These are phyloP conservation scores for Ageneiosus marmoratus DNA, from an alignment of 2,113 vertebrate genomes.

Conservation along the genomic window DNA sequence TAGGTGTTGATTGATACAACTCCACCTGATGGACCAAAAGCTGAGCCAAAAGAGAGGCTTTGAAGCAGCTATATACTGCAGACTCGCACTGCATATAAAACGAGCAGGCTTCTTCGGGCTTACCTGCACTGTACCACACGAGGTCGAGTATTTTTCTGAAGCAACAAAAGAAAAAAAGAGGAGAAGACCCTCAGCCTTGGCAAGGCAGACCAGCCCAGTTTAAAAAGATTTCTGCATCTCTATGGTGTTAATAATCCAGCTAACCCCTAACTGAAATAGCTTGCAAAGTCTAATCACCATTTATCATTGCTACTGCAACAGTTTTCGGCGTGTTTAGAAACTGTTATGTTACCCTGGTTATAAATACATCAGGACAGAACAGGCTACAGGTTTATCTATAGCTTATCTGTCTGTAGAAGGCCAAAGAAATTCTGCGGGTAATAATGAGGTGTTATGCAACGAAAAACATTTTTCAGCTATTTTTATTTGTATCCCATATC, in stretches of 20 bases:
- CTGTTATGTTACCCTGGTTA: neutral
- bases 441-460: neutral
- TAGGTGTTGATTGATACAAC: constrained; percentile 29
- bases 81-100: neutral
- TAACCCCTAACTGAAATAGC: neutral
- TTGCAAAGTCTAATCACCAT: neutral
- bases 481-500: neutral
- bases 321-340: neutral
- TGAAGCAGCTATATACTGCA: neutral
- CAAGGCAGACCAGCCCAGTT: neutral
- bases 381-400: neutral
- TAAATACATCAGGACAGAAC: neutral
- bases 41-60: constrained; percentile 1
- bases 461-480: neutral
- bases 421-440: neutral
- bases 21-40: constrained; percentile 15
- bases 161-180: neutral
- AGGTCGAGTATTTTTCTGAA: neutral
- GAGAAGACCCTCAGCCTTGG: neutral
- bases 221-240: neutral
- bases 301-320: neutral
- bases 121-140: neutral
- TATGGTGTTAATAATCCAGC: neutral
- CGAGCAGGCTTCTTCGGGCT: neutral
- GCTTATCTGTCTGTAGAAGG: neutral